phyloP scores from a whole-genome alignment of 35 echinoderm and acorn worm species.

The Amphiura filiformis region DNA sequence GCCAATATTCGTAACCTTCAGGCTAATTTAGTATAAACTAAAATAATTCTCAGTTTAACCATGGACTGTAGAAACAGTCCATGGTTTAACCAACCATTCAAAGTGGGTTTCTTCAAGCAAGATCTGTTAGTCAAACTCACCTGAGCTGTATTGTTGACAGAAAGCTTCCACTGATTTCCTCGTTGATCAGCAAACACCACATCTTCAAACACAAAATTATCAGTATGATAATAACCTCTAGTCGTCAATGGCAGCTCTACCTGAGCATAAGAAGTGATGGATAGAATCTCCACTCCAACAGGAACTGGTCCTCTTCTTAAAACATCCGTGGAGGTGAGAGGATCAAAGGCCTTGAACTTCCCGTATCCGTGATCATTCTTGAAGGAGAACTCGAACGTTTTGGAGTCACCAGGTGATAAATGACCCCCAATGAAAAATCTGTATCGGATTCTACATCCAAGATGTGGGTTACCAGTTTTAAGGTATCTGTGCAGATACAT shows the following conservation, averaged over 20 bases:
- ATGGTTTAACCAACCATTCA: too few species aligned
- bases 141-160: constrained; percentile 38
- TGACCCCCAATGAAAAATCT: constrained; percentile 81
- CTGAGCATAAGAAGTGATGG: constrained; percentile 83
- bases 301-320: constrained; percentile 59
- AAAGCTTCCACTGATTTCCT: constrained; percentile 74
- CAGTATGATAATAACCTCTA: constrained; percentile 87
- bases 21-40: too few species aligned
- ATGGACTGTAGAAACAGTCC: too few species aligned
- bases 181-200: constrained; percentile 73
- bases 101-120: too few species aligned
- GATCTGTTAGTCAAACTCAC: too few species aligned
- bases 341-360: constrained; percentile 85
- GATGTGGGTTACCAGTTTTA: constrained; percentile 52
- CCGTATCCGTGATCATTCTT: constrained; percentile 92
- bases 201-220: constrained; percentile 91
- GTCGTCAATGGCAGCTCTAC: constrained; percentile 68
- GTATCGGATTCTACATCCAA: constrained; percentile 83
- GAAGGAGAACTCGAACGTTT: constrained; percentile 93
- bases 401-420: constrained; percentile 61
- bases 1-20: too few species aligned
- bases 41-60: too few species aligned
- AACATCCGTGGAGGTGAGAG: constrained; percentile 51
- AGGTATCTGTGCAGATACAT: constrained; percentile 93
- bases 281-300: constrained; percentile 83